These are phyloP conservation scores for Halichoeres trimaculatus DNA, from an alignment of 2,113 vertebrate species.

Conservation along the genomic window DNA sequence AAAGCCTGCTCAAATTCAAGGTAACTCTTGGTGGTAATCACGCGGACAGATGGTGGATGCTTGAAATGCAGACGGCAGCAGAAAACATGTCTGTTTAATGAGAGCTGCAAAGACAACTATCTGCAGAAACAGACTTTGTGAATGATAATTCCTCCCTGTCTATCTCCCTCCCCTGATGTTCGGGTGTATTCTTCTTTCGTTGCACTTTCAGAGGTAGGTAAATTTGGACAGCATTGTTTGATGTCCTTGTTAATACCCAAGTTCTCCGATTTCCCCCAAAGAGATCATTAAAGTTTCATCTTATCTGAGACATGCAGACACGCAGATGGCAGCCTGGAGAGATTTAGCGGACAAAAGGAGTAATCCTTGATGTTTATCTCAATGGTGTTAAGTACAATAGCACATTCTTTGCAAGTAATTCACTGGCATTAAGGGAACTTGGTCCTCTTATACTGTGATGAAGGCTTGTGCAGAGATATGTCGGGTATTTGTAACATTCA, in stretches of 20 bases:
- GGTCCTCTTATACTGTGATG: slow-evolving; percentile 13
- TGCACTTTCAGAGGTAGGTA: slow-evolving; percentile 27
- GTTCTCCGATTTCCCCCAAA: slow-evolving; percentile 44
- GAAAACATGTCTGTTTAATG: slow-evolving; percentile 41
- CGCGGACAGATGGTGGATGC: slow-evolving; percentile 41
- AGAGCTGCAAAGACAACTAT: slow-evolving; percentile 31
- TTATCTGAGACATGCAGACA: slow-evolving; percentile 54
- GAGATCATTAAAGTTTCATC: slow-evolving; percentile 60
- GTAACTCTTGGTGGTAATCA: slow-evolving; percentile 22
- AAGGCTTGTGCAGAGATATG: neutral
- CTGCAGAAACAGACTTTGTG: slow-evolving; percentile 14
- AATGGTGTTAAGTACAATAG: slow-evolving; percentile 32
- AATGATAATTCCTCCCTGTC: slow-evolving; percentile 20
- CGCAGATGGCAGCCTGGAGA: slow-evolving; percentile 46
- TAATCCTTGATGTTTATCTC: slow-evolving; percentile 62
- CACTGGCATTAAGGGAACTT: slow-evolving; percentile 13
- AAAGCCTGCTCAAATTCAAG: slow-evolving; percentile 25
- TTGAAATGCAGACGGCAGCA: slow-evolving; percentile 18
- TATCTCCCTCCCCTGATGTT: slow-evolving; percentile 4
- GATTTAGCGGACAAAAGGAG: slow-evolving; percentile 57
- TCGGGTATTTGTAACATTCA: neutral
- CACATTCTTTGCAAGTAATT: slow-evolving; percentile 23
- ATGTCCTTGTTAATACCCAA: slow-evolving; percentile 50
- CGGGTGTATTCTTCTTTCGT: neutral
- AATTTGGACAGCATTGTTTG: slow-evolving; percentile 40